Evolutionary conservation across 2,797 vertebrate species (phyloP).

Genomic region (Fringilla coelebs): DNA sequence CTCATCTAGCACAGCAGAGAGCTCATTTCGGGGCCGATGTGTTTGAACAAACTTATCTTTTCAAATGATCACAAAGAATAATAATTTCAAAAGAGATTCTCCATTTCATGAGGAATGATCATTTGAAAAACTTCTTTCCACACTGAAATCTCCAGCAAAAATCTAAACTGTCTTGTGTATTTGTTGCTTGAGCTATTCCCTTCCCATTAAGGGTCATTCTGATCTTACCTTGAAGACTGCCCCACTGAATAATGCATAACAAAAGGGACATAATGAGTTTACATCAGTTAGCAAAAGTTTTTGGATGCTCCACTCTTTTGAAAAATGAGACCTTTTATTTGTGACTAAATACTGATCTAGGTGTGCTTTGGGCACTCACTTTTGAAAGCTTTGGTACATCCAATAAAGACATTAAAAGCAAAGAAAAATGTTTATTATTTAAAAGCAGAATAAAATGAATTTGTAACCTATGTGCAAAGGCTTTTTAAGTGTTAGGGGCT

Average conservation of each 20-base stretch:
- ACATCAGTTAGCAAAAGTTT: background rate
- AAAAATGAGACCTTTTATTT: background rate
- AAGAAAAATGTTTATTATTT: background rate
- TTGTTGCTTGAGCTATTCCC: background rate
- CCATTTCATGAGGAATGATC: background rate
- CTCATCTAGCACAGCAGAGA: background rate
- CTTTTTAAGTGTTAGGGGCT: background rate
- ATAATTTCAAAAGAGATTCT: background rate
- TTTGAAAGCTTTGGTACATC: background rate
- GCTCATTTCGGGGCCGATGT: background rate
- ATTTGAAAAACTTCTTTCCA: background rate
- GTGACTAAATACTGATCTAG: background rate
- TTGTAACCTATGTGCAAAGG: background rate
- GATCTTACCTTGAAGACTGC: background rate
- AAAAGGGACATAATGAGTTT: background rate
- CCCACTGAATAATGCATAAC: background rate
- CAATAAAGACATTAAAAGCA: background rate
- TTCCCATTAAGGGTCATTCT: background rate
- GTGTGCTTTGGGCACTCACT: background rate
- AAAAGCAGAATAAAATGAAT: background rate
- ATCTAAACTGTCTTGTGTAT: background rate
- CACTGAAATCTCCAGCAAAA: background rate
- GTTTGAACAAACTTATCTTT: background rate
- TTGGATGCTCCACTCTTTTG: background rate
- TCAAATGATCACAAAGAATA: background rate